phyloP scores from a whole-genome alignment of 2,888 invertebrate genomes.

The Rhagonycha lutea region DNA sequence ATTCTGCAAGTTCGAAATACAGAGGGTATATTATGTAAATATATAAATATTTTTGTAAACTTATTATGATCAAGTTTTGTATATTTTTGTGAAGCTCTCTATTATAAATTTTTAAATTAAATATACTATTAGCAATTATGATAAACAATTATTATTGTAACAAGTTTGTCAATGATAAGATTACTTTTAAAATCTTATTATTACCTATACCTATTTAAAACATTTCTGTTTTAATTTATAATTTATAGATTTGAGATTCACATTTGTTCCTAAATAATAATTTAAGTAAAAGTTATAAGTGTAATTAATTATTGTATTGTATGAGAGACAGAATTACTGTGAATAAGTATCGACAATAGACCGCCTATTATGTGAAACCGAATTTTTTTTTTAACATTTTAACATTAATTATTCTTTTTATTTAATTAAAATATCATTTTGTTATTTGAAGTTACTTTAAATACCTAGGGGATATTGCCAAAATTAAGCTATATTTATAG shows the following conservation, averaged over 20 bases:
- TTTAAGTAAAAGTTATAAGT: neutral
- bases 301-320: neutral
- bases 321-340: neutral
- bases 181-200: neutral
- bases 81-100: neutral
- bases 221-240: neutral
- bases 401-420: neutral
- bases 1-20: conserved; percentile 19
- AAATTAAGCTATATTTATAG: neutral
- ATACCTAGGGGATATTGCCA: neutral
- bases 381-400: neutral
- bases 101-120: neutral
- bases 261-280: neutral
- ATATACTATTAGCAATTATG: neutral
- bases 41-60: conserved; percentile 21
- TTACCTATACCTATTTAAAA: neutral
- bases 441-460: neutral
- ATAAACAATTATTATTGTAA: neutral
- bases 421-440: neutral
- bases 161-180: neutral
- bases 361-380: neutral
- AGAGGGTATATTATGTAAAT: conserved; percentile 20
- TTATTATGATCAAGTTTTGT: neutral
- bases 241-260: neutral
- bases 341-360: neutral